Evolutionary conservation across 2,888 invertebrate genomes (phyloP), one percentile per base, ranked within the genome.

Genomic region (Ophraella communa): DNA sequence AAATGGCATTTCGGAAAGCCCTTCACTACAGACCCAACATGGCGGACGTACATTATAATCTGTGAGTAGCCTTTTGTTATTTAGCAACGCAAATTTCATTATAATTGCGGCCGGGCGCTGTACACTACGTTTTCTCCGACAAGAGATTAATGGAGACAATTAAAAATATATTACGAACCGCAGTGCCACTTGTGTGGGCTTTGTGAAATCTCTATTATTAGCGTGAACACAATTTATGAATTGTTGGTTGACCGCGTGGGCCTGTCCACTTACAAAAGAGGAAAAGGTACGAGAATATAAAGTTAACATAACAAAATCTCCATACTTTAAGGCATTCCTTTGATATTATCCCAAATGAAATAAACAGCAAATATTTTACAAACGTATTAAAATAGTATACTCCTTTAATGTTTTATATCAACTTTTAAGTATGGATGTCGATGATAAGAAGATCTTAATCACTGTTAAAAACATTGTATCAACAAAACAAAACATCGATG

Each of bases 1-100:
- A 96, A 84, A 88, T 88, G 78, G 96, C 96, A 58, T 96, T 96
- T 84, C 88, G 92, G 80, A 91, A 90, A 83, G 98, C 98, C 65
- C 89, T 98, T 71, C 88, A 90, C 76, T 89, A 92, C 86, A 88
- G 97, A 81, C 92, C 94, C 76, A 98, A 97, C 84, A 98, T 98
- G 97, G 98, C 98, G 65, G 98, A 98, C 84, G 97, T 97, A 66
- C 97, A 98, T 86, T 98, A 98, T 84, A 98, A 98, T 85, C 87
- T 97, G 96, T 97, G 85, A 95, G 96, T 94, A 82, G 69, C 56
- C 54, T 69, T 57, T 69, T 67, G 60, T 69, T 70, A 58, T 65
- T 63, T 66, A 66, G 65, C 63, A 67, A 62, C 53, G 52, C 64
- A 72, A 70, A 70, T 70, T 65, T 66, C 69, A 54, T 71, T 71